phyloP scores from a whole-genome alignment of 2,888 invertebrate genomes.

The Thereva unica region DNA sequence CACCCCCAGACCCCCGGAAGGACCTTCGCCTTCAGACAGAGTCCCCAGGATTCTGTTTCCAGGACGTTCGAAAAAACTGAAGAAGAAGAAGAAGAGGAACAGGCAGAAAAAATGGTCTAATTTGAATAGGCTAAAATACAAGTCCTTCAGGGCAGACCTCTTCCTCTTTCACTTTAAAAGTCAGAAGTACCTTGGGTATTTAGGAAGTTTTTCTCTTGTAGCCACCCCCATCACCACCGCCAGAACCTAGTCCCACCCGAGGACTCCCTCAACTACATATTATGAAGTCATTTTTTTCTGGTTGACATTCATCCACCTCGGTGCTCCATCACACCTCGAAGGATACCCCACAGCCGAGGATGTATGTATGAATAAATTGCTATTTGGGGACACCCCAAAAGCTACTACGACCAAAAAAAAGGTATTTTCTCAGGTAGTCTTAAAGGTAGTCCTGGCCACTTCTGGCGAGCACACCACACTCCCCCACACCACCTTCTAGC shows the following conservation, averaged over 20 bases:
- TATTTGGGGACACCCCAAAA: neutral
- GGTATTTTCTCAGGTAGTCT: neutral
- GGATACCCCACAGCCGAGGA: neutral
- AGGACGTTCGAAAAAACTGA: no score
- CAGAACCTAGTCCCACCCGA: neutral
- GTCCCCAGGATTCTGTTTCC: no score
- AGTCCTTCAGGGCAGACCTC: no score
- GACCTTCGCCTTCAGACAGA: no score
- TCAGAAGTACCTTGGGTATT: neutral
- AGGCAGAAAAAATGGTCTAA: no score
- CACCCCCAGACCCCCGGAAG: no score
- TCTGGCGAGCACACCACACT: neutral
- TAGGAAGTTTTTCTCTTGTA: neutral
- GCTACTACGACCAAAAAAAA: neutral
- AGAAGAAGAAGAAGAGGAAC: no score
- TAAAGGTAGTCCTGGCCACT: neutral
- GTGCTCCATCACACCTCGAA: constrained; percentile 10
- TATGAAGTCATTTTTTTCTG: constrained; percentile 25
- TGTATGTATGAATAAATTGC: constrained; percentile 27
- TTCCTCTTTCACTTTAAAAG: no score
- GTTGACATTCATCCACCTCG: neutral
- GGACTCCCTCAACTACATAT: neutral
- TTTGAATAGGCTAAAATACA: no score
- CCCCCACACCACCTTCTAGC: constrained; percentile 7
- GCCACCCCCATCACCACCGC: neutral